Conservation (phyloP, 2,797 vertebrate species). For the Melanitta fusca region DNA sequence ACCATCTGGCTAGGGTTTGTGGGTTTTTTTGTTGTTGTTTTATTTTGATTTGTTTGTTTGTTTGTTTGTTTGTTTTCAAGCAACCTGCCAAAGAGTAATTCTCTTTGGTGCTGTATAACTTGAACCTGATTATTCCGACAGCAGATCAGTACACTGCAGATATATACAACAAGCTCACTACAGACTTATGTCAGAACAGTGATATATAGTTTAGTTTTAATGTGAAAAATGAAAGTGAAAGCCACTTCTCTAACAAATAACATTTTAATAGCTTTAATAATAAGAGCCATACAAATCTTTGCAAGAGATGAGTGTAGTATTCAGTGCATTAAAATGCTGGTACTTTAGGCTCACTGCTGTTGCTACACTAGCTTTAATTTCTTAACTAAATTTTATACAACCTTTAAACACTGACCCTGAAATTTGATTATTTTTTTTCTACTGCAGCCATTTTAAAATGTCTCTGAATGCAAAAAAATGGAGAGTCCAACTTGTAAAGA, state of each 20-base stretch:
- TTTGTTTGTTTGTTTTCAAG: background rate
- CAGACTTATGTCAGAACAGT: background rate
- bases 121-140: background rate
- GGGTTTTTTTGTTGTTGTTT: background rate
- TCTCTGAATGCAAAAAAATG: background rate
- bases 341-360: background rate
- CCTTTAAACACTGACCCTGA: background rate
- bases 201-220: background rate
- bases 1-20: conserved; percentile 12
- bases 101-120: background rate
- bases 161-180: background rate
- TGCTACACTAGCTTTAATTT: background rate
- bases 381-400: background rate
- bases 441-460: background rate
- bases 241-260: background rate
- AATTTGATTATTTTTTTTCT: background rate
- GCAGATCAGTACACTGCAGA: background rate
- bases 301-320: background rate
- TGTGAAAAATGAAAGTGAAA: background rate
- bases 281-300: background rate
- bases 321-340: background rate
- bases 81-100: conserved; percentile 45
- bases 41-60: too few relatives aligned
- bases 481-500: background rate
- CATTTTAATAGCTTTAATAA: background rate